phyloP scores from a whole-genome alignment of 2,797 vertebrate genomes.

The Rhinatrema bivittatum region DNA sequence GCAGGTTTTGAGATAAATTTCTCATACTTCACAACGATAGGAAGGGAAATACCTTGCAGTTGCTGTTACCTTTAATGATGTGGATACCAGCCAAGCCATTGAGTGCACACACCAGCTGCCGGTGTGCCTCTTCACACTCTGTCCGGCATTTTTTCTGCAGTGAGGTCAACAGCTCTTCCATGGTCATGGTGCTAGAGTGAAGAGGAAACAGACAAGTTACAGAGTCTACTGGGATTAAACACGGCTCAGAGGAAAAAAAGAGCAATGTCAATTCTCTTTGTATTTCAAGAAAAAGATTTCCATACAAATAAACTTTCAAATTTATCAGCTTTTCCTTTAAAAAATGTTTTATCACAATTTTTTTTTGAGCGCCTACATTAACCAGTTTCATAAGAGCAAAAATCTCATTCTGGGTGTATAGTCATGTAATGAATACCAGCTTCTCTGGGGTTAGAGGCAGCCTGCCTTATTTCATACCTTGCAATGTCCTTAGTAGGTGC shows the following conservation, averaged over 20 bases:
- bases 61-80: slow-evolving; percentile 86
- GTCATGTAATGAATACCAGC: too few species aligned
- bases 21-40: neutral
- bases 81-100: slow-evolving; percentile 96
- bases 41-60: neutral
- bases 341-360: too few species aligned
- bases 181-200: slow-evolving; percentile 89
- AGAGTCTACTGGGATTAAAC: neutral
- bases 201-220: neutral
- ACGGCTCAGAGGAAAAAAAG: neutral
- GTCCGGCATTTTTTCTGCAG: slow-evolving; percentile 96
- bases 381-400: too few species aligned
- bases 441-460: too few species aligned
- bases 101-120: slow-evolving; percentile 91
- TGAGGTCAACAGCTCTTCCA: slow-evolving; percentile 93
- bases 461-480: too few species aligned
- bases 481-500: too few species aligned
- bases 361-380: too few species aligned
- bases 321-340: too few species aligned
- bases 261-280: neutral
- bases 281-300: too few species aligned
- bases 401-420: too few species aligned
- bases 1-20: too few species aligned
- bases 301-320: too few species aligned
- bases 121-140: slow-evolving; percentile 93